A percentile compares a stretch with the other conserved stretches of the same genome.
phyloP scores from a whole-genome alignment of 2,113 vertebrate genomes.

The Hyla sarda region DNA sequence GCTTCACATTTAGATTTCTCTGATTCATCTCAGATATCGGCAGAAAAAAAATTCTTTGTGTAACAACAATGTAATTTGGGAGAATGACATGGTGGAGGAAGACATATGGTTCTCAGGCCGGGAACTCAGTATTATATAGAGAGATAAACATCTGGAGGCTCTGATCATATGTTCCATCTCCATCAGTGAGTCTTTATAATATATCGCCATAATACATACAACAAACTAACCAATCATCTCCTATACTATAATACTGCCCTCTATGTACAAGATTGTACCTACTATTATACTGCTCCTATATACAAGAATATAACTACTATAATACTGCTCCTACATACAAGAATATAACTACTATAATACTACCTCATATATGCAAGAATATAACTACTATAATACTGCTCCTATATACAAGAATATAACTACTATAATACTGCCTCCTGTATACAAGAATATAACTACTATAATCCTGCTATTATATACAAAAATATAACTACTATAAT shows the following conservation, averaged over 20 bases:
- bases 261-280: neutral
- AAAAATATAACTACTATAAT: too few species aligned
- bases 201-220: too few species aligned
- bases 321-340: too few species aligned
- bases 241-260: neutral
- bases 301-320: too few species aligned
- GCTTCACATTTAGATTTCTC: conserved; percentile 30
- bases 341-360: neutral
- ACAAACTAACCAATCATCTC: too few species aligned
- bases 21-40: neutral
- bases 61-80: conserved; percentile 37
- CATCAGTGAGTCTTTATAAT: neutral
- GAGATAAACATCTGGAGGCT: neutral
- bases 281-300: too few species aligned
- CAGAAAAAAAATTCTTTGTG: neutral
- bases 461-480: too few species aligned
- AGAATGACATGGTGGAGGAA: neutral
- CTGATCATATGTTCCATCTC: neutral
- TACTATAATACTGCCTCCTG: neutral
- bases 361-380: neutral
- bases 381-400: neutral
- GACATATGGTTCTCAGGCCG: neutral
- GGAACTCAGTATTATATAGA: neutral
- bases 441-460: too few species aligned
- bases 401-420: conserved; percentile 14